Base-by-base conservation (phyloP, 1,140 invertebrate species). In the Neocloeon triangulifer region DNA sequence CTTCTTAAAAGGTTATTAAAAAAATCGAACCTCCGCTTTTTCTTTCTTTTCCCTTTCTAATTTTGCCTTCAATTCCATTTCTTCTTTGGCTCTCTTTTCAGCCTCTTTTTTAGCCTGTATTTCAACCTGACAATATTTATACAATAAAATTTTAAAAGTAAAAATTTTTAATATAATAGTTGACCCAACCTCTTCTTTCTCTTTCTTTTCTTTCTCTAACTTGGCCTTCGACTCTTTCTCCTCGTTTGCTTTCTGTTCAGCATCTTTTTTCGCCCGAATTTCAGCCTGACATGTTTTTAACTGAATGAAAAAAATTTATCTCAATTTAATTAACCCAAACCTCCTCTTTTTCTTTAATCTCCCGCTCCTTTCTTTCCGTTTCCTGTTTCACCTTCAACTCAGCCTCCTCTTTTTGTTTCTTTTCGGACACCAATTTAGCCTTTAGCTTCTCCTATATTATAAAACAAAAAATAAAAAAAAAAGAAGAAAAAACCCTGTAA, bases 301-400 rank as follows among this genome's bases (percentile, higher is more conserved):
- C n/a, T n/a, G n/a, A n/a, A n/a, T n/a, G n/a, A n/a, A 37, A 12
- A 17, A 34, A 10, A 29, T 30, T 26, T 33, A 22, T 31, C 30
- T 43, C 14, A 6, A 15, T 6, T 21, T 38, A 33, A 3, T 30
- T 19, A 19, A 19, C 25, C 20, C 36, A 25, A 14, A 34, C 31
- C 18, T 36, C 20, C 18, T 30, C 30, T 25, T 18, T 25, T 27
- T 33, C 25, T 25, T 18, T 26, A 25, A 0, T 25, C 21, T 30
- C 37, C 33, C 34, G 32, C 19, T 32, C 34, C 21, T 15, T 28
- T 41, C 38, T 27, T 30, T 38, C 25, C 26, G 41, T 25, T 29
- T 39, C 32, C 25, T 35, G 12, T 34, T 42, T 9, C 28, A 14
- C 21, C 32, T 41, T 33, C 38, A 44, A 17, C 14, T 27, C 2